Conservation (phyloP, 2,113 vertebrate genomes). For the Jaculus jaculus region DNA sequence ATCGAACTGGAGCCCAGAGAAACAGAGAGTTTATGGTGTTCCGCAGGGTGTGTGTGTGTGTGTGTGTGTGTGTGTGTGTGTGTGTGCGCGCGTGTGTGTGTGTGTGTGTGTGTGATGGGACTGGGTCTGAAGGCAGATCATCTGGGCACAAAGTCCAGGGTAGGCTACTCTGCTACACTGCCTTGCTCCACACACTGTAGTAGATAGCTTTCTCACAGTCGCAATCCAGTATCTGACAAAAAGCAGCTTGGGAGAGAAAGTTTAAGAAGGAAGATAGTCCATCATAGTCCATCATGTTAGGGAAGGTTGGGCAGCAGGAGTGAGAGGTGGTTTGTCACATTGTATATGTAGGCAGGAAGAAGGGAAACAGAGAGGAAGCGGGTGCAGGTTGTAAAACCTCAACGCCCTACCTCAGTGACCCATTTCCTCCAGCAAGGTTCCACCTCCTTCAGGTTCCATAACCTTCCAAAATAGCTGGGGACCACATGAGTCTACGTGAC, state of each 20-base stretch:
- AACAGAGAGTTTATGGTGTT: neutral
- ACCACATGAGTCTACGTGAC: neutral
- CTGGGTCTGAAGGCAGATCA: no score
- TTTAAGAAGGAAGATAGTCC: no score
- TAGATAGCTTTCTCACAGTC: no score
- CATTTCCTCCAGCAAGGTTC: neutral
- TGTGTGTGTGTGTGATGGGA: neutral
- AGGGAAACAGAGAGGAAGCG: neutral
- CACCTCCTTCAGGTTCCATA: neutral
- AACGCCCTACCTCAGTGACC: neutral
- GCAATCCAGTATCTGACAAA: neutral
- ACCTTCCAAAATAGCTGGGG: neutral
- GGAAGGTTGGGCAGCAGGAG: neutral
- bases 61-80: no score
- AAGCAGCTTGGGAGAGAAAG: neutral
- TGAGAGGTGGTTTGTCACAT: neutral
- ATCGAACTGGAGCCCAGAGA: neutral
- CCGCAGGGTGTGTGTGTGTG: neutral
- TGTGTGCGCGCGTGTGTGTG: no score
- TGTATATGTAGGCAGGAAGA: no score
- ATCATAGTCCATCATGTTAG: no score
- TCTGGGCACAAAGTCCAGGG: neutral
- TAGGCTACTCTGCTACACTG: rapidly evolving
- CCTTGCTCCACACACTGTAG: rapidly evolving
- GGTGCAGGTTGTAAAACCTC: neutral